Conservation (phyloP, 2,113 vertebrate genomes). For the Malurus elegans region DNA sequence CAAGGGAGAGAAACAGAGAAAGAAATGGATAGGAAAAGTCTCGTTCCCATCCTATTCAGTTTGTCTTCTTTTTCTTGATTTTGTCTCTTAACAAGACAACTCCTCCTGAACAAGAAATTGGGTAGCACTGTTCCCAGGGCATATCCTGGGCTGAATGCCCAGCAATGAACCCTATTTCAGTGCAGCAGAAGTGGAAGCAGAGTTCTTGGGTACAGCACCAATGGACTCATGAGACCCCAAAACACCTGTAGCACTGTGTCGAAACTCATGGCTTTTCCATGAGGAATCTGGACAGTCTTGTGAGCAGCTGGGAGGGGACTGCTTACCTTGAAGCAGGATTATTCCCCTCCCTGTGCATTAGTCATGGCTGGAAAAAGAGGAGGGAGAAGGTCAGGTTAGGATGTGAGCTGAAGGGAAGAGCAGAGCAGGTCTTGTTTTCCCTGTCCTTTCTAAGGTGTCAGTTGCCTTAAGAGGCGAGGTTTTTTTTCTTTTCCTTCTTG, state of each 20-base stretch:
- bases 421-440: neutral
- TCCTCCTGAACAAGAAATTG: neutral
- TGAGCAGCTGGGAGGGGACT: neutral
- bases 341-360: neutral
- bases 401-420: fast-evolving
- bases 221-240: fast-evolving
- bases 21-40: neutral
- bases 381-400: neutral
- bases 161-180: neutral
- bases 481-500: neutral
- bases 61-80: neutral
- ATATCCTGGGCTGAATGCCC: neutral
- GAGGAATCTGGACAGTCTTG: fast-evolving
- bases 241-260: fast-evolving
- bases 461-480: neutral
- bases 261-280: neutral
- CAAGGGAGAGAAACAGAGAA: neutral
- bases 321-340: neutral
- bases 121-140: neutral
- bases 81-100: neutral
- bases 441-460: neutral
- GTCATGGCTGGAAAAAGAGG: neutral
- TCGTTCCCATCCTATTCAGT: neutral
- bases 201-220: fast-evolving
- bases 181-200: neutral